Base-by-base conservation (phyloP, 2,797 vertebrate genomes). In the Manis javanica region DNA sequence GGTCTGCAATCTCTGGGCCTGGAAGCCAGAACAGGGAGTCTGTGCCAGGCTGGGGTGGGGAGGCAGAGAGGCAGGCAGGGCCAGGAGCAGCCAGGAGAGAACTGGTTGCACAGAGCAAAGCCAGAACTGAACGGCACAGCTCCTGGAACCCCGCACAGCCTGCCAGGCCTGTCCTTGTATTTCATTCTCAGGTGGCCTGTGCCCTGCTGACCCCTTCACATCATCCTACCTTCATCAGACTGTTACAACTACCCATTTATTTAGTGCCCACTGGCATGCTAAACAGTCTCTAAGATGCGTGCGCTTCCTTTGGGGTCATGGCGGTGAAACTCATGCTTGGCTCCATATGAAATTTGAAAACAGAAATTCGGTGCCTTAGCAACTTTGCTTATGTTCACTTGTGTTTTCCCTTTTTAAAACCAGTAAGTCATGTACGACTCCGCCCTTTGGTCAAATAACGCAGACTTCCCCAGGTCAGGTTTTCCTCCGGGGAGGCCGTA, bases 381-480 rank as follows among this genome's bases (percentile, higher is more conserved):
- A 92, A 71, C 46, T 29, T 59, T 51, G 37, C 63, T 15, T 53
- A 55, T 1, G 1, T 53, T 21, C 49, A 39, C 15, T 29, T 18
- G 42, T 6, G 9, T 74, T 39, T 90, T 87, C 61, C 82, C 91
- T 59, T 90, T 92, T 55, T 34, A 69, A 84, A 75, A 24, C 23
- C 21, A 64, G 19, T 31, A 87, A 72, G 87, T 63, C 90, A 42
- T 26, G 14, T 4, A 59, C 1, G 9, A 66, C 85, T 68, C 90
- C 90, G 29, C 87, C 89, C 87, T 88, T 87, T 55, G 66, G 51
- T 71, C 63, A 53, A 49, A 75, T 68, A 72, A 51, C 42, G 63
- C 8, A 13, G 91, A 49, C 77, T 94, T 71, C 59, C 64, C 34
- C 71, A 37, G 81, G 29, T 90, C 49, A 79, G 29, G 55, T 77